Evolutionary conservation across 2,888 invertebrate species (phyloP), one percentile per base, ranked within the genome.

Genomic region (Tuberolachnus salignus): DNA sequence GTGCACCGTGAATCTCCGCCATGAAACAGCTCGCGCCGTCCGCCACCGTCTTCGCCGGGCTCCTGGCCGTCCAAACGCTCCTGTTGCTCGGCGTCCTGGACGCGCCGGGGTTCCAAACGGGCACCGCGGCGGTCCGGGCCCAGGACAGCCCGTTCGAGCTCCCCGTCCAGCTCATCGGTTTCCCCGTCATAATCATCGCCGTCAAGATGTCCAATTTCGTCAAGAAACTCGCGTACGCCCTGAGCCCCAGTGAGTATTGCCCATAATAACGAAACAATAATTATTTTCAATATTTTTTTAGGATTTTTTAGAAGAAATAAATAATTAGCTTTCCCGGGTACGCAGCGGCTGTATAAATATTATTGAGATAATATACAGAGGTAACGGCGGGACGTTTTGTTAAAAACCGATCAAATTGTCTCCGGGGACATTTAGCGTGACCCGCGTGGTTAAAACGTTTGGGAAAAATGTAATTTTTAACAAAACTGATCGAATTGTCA

Each of bases 141-240:
- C 80, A 83, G 57, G 81, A 82, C 49, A 82, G 81, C 8, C 83
- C 83, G 0, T 91, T 93, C 84, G 92, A 94, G 84, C 85, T 94
- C 78, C 94, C 94, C 14, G 93, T 94, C n/a, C 93, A 94, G 84
- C 86, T 94, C 80, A 88, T 94, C 55, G 94, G 94, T 42, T 94
- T 94, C 84, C 94, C 94, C 0, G 90, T 93, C 81, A 94, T 94
- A 83, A 90, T 94, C 71, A 86, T 92, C 10, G 92, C 92, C 44
- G 94, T 94, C 14, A 88, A 91, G 82, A 86, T 94, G 74, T 90
- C 92, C 0, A 94, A 93, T 86, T 94, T 94, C 84, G 89, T 93
- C 81, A 94, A 93, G 86, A 94, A 93, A 85, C 86, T 94, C 81
- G 90, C 92, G 1, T 94, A 94, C 86, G 92, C 94, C 1, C 86